Conservation (phyloP, 2,797 vertebrate species). For the Sebastiscus albofasciatus region DNA sequence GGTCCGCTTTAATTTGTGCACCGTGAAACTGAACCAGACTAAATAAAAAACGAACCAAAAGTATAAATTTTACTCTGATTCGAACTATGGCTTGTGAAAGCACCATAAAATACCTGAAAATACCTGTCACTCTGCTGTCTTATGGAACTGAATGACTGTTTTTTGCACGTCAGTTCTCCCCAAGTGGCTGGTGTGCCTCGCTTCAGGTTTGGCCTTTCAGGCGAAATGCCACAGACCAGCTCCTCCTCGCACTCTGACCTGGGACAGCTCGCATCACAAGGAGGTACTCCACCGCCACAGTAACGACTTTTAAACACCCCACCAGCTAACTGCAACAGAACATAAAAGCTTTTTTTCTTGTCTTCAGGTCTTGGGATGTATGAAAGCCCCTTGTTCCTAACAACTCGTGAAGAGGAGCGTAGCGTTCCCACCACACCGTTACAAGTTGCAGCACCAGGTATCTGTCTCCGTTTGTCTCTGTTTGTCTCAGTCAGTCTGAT, state of each 20-base stretch:
- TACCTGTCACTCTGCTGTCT: not conserved
- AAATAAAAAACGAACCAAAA: too few relatives aligned
- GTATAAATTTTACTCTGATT: too few relatives aligned
- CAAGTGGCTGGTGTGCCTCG: constrained; percentile 93
- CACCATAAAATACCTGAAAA: not conserved
- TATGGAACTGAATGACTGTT: not conserved
- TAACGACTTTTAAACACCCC: not conserved
- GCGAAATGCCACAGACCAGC: constrained; percentile 92
- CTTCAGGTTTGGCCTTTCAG: constrained; percentile 91
- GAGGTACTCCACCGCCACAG: constrained; percentile 83
- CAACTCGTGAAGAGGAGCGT: constrained; percentile 92
- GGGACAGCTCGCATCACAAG: constrained; percentile 94
- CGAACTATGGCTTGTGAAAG: too few relatives aligned
- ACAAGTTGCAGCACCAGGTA: constrained; percentile 91
- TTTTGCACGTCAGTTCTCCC: constrained; percentile 84
- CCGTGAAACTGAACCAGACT: too few relatives aligned
- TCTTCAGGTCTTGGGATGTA: constrained; percentile 93
- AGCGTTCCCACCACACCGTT: constrained; percentile 94
- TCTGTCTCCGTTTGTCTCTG: not conserved
- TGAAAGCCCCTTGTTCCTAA: constrained; percentile 91
- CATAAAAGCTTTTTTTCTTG: not conserved
- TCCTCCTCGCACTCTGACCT: constrained; percentile 92
- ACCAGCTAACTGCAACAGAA: not conserved
- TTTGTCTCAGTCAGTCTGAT: not conserved
- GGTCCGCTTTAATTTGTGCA: too few relatives aligned